These are phyloP conservation scores for Antennarius maculatus DNA, from an alignment of 2,797 vertebrate genomes.

Conservation along the genomic window DNA sequence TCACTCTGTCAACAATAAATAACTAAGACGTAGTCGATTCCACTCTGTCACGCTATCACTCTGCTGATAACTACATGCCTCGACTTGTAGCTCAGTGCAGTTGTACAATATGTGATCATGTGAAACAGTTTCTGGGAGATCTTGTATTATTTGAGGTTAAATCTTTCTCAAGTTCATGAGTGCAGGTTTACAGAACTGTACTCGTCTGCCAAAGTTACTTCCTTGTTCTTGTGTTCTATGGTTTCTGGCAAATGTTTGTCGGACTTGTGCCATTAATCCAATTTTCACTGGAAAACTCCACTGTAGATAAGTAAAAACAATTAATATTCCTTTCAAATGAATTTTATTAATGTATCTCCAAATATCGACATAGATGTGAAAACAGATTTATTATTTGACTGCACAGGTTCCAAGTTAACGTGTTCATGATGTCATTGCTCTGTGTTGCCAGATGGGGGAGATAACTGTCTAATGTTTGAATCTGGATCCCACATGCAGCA, in stretches of 20 bases:
- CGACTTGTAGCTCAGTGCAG: conserved; percentile 36
- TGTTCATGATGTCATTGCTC: conserved; percentile 20
- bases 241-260: not conserved
- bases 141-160: not conserved
- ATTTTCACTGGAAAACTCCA: not conserved
- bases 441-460: conserved; percentile 60
- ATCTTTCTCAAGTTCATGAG: not conserved
- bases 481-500: conserved; percentile 6
- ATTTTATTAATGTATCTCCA: not conserved
- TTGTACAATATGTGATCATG: not conserved
- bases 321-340: not conserved
- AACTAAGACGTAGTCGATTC: conserved; percentile 20
- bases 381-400: not conserved
- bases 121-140: conserved; percentile 22
- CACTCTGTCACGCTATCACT: conserved; percentile 11
- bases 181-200: not conserved
- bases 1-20: conserved; percentile 17
- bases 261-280: not conserved
- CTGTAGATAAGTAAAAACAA: not conserved
- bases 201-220: conserved; percentile 31
- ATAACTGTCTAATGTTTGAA: conserved; percentile 22
- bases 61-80: conserved; percentile 41
- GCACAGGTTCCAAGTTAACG: conserved; percentile 12
- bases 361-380: conserved; percentile 4
- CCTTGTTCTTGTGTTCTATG: not conserved